Base-by-base conservation (phyloP, 2,113 vertebrate genomes). In the Orthonyx spaldingii region DNA sequence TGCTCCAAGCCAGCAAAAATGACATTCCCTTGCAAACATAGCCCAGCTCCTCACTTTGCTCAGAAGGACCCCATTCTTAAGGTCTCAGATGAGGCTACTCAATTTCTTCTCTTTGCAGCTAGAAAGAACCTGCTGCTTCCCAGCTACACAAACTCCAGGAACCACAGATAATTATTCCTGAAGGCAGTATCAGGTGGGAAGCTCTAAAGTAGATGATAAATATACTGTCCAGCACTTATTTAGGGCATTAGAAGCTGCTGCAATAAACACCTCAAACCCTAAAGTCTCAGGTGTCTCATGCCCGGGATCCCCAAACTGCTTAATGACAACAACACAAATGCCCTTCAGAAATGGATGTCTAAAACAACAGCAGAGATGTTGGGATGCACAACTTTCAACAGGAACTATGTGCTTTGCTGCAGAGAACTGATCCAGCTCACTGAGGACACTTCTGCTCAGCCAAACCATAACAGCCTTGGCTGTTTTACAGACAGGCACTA, bases 401-500 rank as follows among this genome's bases (percentile, higher is more conserved):
- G 27, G 47, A 88, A 9, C 55, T 21, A 7, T 1, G 1, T 13
- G 14, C 55, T 79, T 46, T 26, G 15, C 37, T 46, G 37, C 19
- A 52, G 49, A 19, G 39, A 5, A 8, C 30, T 47, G 39, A 63
- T 5, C 35, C 24, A 46, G 3, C 39, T 57, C 60, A 19, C 12
- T 1, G 0, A 11, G 56, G 21, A 1, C 42, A 56, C 27, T 42
- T 23, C 16, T 9, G 33, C 10, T 74, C 30, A 28, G 46, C 16
- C 49, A 66, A 46, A 78, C 6, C 0, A 0, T 5, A 55, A 30
- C 0, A 1, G 19, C 44, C 35, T 26, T 6, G 15, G 32, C 24
- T 47, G 3, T 55, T 75, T 15, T 20, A 47, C 39, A 63, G 32
- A 47, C 0, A 32, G 19, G 24, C 44, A n/a, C 24, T 41, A 69